Conservation (phyloP, 2,888 invertebrate species). For the Cyrtodaria siliqua region DNA sequence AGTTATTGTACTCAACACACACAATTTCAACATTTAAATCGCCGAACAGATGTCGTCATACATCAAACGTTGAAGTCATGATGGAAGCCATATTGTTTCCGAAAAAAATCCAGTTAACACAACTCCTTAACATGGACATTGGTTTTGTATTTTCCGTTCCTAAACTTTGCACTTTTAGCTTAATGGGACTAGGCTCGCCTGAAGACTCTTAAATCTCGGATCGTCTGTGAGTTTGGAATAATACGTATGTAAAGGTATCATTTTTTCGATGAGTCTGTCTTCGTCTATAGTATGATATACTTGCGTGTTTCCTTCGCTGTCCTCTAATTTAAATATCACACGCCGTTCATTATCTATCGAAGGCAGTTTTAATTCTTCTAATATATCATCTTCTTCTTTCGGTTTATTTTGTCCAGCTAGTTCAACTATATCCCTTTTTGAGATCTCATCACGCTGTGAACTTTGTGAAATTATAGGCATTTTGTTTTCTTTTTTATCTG, state of each 20-base stretch:
- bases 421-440: neutral
- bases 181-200: constrained; percentile 64
- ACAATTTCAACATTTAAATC: too few species aligned
- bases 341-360: constrained; percentile 46
- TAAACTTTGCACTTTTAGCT: too few species aligned
- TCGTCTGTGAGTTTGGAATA: constrained; percentile 71
- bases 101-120: too few species aligned
- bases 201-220: constrained; percentile 72
- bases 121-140: too few species aligned
- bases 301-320: constrained; percentile 65
- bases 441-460: too few species aligned
- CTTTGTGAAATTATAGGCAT: too few species aligned
- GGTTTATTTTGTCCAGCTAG: neutral
- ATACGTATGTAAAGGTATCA: constrained; percentile 61
- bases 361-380: constrained; percentile 45
- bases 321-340: constrained; percentile 69
- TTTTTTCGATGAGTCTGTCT: constrained; percentile 54
- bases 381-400: too few species aligned
- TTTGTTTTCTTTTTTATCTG: neutral
- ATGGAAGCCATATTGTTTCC: too few species aligned
- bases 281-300: constrained; percentile 69
- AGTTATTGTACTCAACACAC: too few species aligned
- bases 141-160: too few species aligned
- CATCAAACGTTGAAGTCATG: too few species aligned
- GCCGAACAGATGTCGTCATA: too few species aligned